phyloP scores from a whole-genome alignment of 2,797 vertebrate genomes.

The Siniperca undulata region DNA sequence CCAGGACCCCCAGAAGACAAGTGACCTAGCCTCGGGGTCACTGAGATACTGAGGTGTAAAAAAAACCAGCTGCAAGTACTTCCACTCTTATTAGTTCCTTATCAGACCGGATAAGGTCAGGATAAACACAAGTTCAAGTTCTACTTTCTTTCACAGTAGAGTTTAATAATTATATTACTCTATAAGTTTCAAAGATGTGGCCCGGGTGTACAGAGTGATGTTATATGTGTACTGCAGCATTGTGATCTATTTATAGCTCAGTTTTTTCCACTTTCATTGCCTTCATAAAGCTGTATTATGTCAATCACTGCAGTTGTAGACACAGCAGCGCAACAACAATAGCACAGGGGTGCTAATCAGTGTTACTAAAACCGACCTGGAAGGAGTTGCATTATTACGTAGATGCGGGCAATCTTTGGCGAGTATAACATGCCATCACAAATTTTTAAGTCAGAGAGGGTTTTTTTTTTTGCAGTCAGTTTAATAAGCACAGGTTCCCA shows the following conservation, averaged over 20 bases:
- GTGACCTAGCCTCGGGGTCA: slow-evolving; percentile 51
- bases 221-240: slow-evolving; percentile 40
- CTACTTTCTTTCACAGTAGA: neutral
- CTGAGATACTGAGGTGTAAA: slow-evolving; percentile 37
- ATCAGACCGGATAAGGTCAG: neutral
- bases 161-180: neutral
- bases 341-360: slow-evolving; percentile 59
- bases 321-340: slow-evolving; percentile 57
- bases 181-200: neutral
- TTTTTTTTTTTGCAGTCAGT: slow-evolving; percentile 2
- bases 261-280: slow-evolving; percentile 65
- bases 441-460: slow-evolving; percentile 18
- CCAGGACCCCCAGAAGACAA: slow-evolving; percentile 60
- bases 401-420: slow-evolving; percentile 9
- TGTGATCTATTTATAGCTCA: slow-evolving; percentile 71
- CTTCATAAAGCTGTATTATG: slow-evolving; percentile 65
- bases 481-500: slow-evolving; percentile 23
- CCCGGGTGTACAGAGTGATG: neutral
- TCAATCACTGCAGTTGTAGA: slow-evolving; percentile 44
- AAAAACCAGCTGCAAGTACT: slow-evolving; percentile 27
- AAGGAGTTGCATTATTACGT: slow-evolving; percentile 41
- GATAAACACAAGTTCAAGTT: neutral
- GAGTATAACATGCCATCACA: slow-evolving; percentile 25
- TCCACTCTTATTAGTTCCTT: slow-evolving; percentile 14
- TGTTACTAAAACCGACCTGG: slow-evolving; percentile 56